These are phyloP conservation scores for Acomys russatus DNA, from an alignment of 2,797 vertebrate species.

Conservation along the genomic window DNA sequence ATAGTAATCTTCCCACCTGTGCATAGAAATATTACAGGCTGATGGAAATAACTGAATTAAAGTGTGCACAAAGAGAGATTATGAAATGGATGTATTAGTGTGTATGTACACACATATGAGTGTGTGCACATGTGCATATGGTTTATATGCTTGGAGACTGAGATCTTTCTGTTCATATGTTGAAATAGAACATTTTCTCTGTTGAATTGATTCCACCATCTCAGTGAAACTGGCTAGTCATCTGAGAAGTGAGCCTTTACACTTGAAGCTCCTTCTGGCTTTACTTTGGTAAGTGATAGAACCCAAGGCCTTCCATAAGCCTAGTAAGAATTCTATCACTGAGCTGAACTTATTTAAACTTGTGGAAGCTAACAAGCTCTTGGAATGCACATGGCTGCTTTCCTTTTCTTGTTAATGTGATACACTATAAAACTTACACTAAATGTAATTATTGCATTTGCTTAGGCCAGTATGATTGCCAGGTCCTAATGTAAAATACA, in stretches of 20 bases:
- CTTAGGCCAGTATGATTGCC: neutral
- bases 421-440: slow-evolving; percentile 9
- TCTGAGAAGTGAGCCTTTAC: slow-evolving; percentile 37
- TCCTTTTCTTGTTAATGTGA: slow-evolving; percentile 34
- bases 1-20: slow-evolving; percentile 15
- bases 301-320: neutral
- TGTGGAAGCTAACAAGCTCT: neutral
- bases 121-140: neutral
- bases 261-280: neutral
- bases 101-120: too few species aligned
- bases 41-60: slow-evolving; percentile 37
- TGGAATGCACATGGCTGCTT: neutral
- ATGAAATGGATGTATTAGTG: neutral
- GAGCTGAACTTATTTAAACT: slow-evolving; percentile 16
- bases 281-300: neutral
- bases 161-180: neutral
- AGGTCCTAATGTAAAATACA: neutral
- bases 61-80: neutral
- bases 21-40: neutral
- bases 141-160: neutral
- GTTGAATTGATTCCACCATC: neutral
- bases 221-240: slow-evolving; percentile 5
- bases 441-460: slow-evolving; percentile 26
- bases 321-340: neutral
- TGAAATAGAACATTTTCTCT: slow-evolving; percentile 21